A percentile compares a stretch with the other conserved stretches of the same genome.
Evolutionary conservation across 2,888 invertebrate genomes (phyloP).

Genomic region (Graphium colonna): DNA sequence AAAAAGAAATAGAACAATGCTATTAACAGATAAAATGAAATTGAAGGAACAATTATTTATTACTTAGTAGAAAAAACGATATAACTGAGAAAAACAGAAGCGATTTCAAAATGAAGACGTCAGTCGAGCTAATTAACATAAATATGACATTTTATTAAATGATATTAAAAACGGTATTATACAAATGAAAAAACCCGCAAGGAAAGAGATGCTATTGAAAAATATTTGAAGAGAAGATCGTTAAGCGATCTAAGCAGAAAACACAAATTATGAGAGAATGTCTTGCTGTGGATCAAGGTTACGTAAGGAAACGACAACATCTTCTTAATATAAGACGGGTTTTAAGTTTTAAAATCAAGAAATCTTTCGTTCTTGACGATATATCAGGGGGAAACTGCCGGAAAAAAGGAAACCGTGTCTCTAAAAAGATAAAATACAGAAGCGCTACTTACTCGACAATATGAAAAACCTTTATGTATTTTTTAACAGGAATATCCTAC

Average conservation of each 20-base stretch:
- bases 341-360: too few relatives aligned
- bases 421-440: slow-evolving; percentile 8
- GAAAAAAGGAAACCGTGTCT: slow-evolving; percentile 9
- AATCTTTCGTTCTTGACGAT: slow-evolving; percentile 1
- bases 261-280: background rate
- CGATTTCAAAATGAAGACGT: slow-evolving; percentile 18
- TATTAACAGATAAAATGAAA: slow-evolving; percentile 18
- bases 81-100: slow-evolving; percentile 21
- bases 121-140: slow-evolving; percentile 15
- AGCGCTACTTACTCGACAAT: slow-evolving; percentile 7
- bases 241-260: slow-evolving; percentile 1
- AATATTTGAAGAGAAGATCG: slow-evolving; percentile 3
- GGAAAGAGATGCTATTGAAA: background rate
- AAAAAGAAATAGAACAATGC: slow-evolving; percentile 5
- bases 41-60: slow-evolving; percentile 21
- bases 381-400: slow-evolving; percentile 7
- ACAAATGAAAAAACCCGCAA: too few relatives aligned
- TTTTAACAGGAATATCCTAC: slow-evolving; percentile 4
- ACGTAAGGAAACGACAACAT: background rate
- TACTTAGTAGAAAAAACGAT: slow-evolving; percentile 16
- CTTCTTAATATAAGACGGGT: too few relatives aligned
- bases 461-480: slow-evolving; percentile 8
- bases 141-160: slow-evolving; percentile 23
- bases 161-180: slow-evolving; percentile 20
- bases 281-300: slow-evolving; percentile 1